Evolutionary conservation across 2,888 invertebrate genomes (phyloP), one percentile per base, ranked within the genome.

Genomic region (Patella pellucida): DNA sequence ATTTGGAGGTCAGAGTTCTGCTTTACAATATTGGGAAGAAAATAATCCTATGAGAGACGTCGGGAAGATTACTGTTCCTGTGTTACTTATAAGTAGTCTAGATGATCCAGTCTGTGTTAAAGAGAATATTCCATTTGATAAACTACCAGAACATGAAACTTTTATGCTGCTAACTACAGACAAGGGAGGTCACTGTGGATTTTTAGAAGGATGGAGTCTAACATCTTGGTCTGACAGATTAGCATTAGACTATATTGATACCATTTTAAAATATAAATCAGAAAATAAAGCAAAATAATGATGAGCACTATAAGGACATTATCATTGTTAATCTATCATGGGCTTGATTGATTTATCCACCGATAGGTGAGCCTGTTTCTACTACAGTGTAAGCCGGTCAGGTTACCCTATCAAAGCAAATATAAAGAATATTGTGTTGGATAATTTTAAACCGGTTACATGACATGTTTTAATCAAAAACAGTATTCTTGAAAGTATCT

Each of bases 31-130:
- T 76, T 85, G 85, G 85, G 78, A 81, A 52, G 50, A 76, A 31
- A 83, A 85, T 72, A 80, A 85, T 62, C 85, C 85, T 11, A 73
- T 84, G 74, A 68, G 84, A n/a, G 83, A 83, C 68, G 73, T 81
- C 14, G 78, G 82, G 67, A 81, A 85, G 15, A 76, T 84, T 4
- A 69, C 82, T 7, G 77, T 80, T 7, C 85, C 85, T 50, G 69
- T 84, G 12, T 69, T 85, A 52, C 81, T 78, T 62, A 79, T 85
- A 19, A 82, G 75, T 71, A 81, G 80, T 56, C 52, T 69, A 15
- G 85, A 85, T 72, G 85, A 85, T 73, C 85, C 85, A 12, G 69
- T 85, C 1, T 82, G 77, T 56, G 19, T 54, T 5, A 62, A 67
- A 5, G 73, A 75, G 1, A 69, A 68, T n/a, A 78, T 84, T n/a